Percentiles rank a stretch among this genome's conserved stretches.
phyloP scores from a whole-genome alignment of 2,797 vertebrate genomes.

The Enoplosus armatus region DNA sequence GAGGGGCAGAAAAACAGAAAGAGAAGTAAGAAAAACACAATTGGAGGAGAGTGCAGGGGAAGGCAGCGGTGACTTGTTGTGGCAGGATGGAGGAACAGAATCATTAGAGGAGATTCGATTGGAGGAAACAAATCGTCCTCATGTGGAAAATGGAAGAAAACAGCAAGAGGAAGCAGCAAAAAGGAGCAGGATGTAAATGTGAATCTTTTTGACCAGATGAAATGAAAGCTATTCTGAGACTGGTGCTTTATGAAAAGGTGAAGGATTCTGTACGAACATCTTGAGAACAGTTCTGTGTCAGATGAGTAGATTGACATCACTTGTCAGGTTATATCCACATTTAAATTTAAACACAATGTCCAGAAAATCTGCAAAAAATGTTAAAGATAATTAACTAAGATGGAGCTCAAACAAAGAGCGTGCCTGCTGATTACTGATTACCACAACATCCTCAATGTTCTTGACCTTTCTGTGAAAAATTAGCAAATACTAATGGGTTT shows the following conservation, averaged over 20 bases:
- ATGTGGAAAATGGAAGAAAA: background rate
- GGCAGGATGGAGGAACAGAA: slow-evolving; percentile 43
- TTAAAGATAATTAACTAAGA: too few species aligned
- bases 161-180: background rate
- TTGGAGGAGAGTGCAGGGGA: slow-evolving; percentile 43
- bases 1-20: slow-evolving; percentile 49
- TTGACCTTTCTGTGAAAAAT: too few species aligned
- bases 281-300: too few species aligned
- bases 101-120: slow-evolving; percentile 13
- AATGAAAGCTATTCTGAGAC: too few species aligned
- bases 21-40: slow-evolving; percentile 66
- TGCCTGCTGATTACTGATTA: background rate
- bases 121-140: background rate
- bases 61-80: slow-evolving; percentile 55
- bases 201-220: background rate
- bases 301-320: too few species aligned
- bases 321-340: background rate
- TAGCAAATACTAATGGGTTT: too few species aligned
- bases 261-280: background rate
- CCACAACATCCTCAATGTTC: too few species aligned
- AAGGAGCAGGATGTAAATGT: background rate
- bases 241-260: background rate
- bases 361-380: too few species aligned
- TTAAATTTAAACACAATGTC: too few species aligned
- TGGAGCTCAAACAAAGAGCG: background rate